These are phyloP conservation scores for Rutpela maculata DNA, from an alignment of 2,888 invertebrate species.

Conservation along the genomic window DNA sequence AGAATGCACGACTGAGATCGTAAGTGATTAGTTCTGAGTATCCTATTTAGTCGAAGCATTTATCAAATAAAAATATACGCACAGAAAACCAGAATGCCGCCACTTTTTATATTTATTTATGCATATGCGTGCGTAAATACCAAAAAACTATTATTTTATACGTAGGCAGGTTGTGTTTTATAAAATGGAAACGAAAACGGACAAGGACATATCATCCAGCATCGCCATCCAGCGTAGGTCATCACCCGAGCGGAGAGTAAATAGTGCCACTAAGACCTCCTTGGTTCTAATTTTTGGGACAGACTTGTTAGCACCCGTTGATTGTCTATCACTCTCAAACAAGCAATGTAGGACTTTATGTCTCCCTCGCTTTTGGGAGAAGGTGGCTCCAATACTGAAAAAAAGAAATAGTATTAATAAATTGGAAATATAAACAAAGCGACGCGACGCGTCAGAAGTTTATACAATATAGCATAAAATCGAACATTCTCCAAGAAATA, in stretches of 20 bases:
- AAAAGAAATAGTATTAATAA: constrained; percentile 20
- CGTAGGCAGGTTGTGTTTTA: constrained; percentile 55
- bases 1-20: too few species aligned
- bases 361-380: constrained; percentile 84
- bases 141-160: constrained; percentile 40
- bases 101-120: constrained; percentile 8
- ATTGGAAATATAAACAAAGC: too few species aligned
- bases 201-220: constrained; percentile 58
- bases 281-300: constrained; percentile 86
- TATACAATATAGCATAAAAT: too few species aligned
- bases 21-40: too few species aligned
- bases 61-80: too few species aligned
- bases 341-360: constrained; percentile 82
- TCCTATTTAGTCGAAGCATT: too few species aligned
- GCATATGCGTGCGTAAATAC: background rate
- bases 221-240: constrained; percentile 57
- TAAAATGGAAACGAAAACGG: constrained; percentile 56
- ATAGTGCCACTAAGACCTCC: constrained; percentile 74
- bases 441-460: too few species aligned
- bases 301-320: constrained; percentile 84
- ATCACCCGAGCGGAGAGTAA: constrained; percentile 51
- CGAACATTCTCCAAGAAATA: too few species aligned
- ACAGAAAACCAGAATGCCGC: background rate
- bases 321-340: constrained; percentile 87
- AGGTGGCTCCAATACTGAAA: constrained; percentile 81